phyloP scores from a whole-genome alignment of 2,888 invertebrate genomes.

The Melangyna quadrimaculata region DNA sequence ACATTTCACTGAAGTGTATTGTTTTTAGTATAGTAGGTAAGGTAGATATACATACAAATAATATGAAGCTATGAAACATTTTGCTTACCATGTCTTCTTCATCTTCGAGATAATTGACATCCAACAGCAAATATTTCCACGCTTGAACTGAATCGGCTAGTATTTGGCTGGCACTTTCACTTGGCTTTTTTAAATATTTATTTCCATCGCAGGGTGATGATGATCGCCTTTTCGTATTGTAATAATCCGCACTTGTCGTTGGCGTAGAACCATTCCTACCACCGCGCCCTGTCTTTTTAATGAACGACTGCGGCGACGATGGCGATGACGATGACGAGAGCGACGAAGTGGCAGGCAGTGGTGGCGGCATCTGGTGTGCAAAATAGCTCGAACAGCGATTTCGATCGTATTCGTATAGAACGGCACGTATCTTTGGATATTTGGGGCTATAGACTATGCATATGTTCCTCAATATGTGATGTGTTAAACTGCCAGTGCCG shows the following conservation, averaged over 20 bases:
- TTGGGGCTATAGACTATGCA: conserved; percentile 78
- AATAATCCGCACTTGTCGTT: conserved; percentile 42
- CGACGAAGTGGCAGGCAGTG: not conserved
- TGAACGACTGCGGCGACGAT: not conserved
- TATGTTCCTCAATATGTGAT: conserved; percentile 77
- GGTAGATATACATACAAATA: no score
- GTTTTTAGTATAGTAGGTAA: not conserved
- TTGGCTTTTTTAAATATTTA: conserved; percentile 45
- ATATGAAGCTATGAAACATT: conserved; percentile 12
- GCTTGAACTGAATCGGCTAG: conserved; percentile 78
- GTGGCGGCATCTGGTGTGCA: conserved; percentile 56
- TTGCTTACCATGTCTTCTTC: conserved; percentile 81
- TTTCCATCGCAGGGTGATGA: conserved; percentile 21
- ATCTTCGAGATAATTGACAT: conserved; percentile 79
- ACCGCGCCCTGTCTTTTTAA: conserved; percentile 50
- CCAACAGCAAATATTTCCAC: conserved; percentile 79
- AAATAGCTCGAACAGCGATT: conserved; percentile 75
- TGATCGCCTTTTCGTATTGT: not conserved
- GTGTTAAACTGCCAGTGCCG: conserved; percentile 68
- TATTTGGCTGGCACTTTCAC: conserved; percentile 69
- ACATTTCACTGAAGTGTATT: conserved; percentile 11
- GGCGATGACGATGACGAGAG: not conserved
- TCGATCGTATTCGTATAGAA: conserved; percentile 79
- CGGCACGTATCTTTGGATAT: conserved; percentile 78
- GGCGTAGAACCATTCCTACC: conserved; percentile 57